Evolutionary conservation across 1,140 invertebrate genomes (phyloP).

Genomic region (Phymorhynchus buccinoides): DNA sequence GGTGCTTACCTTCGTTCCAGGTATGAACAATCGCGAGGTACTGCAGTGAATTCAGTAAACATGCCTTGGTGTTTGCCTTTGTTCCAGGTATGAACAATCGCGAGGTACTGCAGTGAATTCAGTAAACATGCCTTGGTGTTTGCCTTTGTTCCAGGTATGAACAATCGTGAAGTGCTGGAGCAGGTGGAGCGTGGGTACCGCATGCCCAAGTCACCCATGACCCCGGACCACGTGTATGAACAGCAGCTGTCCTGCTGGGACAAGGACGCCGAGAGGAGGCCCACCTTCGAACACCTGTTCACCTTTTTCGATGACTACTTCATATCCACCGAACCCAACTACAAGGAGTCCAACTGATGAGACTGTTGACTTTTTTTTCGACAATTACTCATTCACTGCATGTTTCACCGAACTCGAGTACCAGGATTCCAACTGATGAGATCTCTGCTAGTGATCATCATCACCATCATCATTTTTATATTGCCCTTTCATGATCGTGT

Average conservation of each 20-base stretch:
- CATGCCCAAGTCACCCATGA: conserved; percentile 85
- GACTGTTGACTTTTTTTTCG: not conserved
- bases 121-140: too few relatives aligned
- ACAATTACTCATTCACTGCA: too few relatives aligned
- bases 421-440: too few relatives aligned
- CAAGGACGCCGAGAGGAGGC: conserved; percentile 89
- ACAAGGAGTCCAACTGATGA: conserved; percentile 71
- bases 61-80: not conserved
- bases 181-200: conserved; percentile 95
- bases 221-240: conserved; percentile 90
- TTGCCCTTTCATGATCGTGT: too few relatives aligned
- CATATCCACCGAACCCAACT: conserved; percentile 94
- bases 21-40: not conserved
- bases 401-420: too few relatives aligned
- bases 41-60: too few relatives aligned
- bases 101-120: conserved; percentile 96
- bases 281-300: conserved; percentile 98
- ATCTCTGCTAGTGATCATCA: too few relatives aligned
- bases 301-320: conserved; percentile 98
- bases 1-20: not conserved
- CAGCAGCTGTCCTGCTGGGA: conserved; percentile 75
- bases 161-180: conserved; percentile 91
- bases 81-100: conserved; percentile 80
- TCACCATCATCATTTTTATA: too few relatives aligned
- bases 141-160: conserved; percentile 78